Evolutionary conservation across 2,888 invertebrate genomes (phyloP).

Genomic region (Cistogaster globosa): DNA sequence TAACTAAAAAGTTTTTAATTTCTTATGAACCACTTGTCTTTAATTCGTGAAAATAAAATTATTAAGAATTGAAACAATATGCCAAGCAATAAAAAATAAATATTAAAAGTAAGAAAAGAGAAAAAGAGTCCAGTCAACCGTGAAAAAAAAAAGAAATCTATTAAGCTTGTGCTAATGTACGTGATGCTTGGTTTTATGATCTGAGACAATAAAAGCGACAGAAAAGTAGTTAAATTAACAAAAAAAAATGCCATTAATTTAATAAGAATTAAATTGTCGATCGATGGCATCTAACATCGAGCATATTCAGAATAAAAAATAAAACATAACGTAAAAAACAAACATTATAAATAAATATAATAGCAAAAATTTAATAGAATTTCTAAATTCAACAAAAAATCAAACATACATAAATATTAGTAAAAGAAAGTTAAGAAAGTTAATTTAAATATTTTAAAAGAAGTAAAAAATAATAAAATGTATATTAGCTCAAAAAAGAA

Average conservation of each 20-base stretch:
- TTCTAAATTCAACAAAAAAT: no score
- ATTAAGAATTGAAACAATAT: conserved; percentile 54
- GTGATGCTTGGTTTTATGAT: conserved; percentile 46
- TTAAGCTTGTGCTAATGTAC: conserved; percentile 56
- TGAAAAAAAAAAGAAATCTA: conserved; percentile 34
- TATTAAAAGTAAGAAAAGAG: conserved; percentile 15
- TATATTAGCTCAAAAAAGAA: no score
- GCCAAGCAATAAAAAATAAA: conserved; percentile 53
- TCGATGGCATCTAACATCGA: conserved; percentile 5
- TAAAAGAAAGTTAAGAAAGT: no score
- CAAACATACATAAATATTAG: no score
- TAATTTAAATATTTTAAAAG: no score
- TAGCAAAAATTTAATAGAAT: no score
- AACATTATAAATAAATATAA: no score
- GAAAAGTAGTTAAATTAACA: conserved; percentile 22
- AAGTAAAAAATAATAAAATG: no score
- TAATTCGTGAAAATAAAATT: conserved; percentile 50
- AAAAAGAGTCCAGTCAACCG: no score
- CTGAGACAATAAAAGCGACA: conserved; percentile 54
- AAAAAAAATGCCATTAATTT: conserved; percentile 55
- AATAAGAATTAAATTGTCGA: conserved; percentile 14
- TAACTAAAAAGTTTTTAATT: conserved; percentile 14
- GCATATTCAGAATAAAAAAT: background rate
- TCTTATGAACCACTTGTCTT: conserved; percentile 36
- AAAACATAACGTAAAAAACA: no score